Base-by-base conservation (phyloP, 2,113 vertebrate genomes). In the Balaeniceps rex region DNA sequence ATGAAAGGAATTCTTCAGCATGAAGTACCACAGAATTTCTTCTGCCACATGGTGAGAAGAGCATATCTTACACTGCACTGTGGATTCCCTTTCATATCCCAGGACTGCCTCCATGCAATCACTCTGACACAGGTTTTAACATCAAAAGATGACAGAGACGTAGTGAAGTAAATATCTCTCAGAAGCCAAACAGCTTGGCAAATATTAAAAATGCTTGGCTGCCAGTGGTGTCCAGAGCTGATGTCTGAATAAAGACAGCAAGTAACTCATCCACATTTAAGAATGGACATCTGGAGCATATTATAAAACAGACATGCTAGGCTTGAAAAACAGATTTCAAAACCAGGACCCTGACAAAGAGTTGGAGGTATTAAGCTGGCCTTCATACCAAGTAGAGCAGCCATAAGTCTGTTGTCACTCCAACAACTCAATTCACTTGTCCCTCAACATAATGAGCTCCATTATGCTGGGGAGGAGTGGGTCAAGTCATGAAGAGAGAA, bases 81-180 rank as follows among this genome's bases (percentile, higher is more conserved):
- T 26, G 34, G n/a, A n/a, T 76, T 81, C 33, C n/a, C 12, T 55
- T 88, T 94, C 87, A 52, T 23, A 55, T 42, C 26, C 42, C 42
- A 58, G 70, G 10, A 36, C 21, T 11, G 47, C 12, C 33, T 93
- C 24, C 24, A 14, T 69, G 34, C 46, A 68, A 54, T 85, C 54
- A 47, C 70, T 88, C 42, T 86, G 68, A 90, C 89, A 83, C 14
- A 71, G 24, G 33, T 60, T 87, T 89, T 78, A 85, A 82, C 58
- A 79, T 82, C 55, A 91, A 84, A 92, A 63, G 46, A 24, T 79
- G 38, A 55, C 42, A 70, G 49, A 86, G 33, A 49, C n/a, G 34
- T 60, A 46, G n/a, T 65, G 54, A 87, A 84, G 42, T 55, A 77
- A 92, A 83, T 28, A 65, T 33, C 49, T 65, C 70, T 74, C 60